A percentile compares a stretch with the other conserved stretches of the same genome.
phyloP scores from a whole-genome alignment of 2,888 invertebrate genomes.

The Polymixis lichenea region DNA sequence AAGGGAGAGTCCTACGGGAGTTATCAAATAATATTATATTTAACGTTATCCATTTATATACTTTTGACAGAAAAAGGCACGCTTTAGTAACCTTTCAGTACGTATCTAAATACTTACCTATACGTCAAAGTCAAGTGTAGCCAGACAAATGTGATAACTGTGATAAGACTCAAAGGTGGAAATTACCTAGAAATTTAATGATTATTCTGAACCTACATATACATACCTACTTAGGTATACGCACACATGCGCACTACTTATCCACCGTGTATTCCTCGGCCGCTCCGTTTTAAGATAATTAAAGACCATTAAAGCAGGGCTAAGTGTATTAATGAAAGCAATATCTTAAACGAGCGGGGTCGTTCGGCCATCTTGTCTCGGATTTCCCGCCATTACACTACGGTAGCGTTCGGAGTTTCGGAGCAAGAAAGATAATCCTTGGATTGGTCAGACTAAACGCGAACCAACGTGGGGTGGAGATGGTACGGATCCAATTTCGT shows the following conservation, averaged over 20 bases:
- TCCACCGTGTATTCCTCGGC: slow-evolving; percentile 14
- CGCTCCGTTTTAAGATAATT: slow-evolving; percentile 68
- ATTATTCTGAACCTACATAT: neutral
- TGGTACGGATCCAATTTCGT: slow-evolving; percentile 74
- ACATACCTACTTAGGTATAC: neutral
- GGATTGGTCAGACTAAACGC: slow-evolving; percentile 78
- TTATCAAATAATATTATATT: neutral
- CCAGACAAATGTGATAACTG: neutral
- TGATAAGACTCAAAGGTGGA: neutral
- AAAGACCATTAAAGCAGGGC: slow-evolving; percentile 65
- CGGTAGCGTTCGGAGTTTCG: slow-evolving; percentile 70
- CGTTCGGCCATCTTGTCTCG: slow-evolving; percentile 82
- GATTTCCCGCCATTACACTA: slow-evolving; percentile 76
- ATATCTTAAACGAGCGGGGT: slow-evolving; percentile 72
- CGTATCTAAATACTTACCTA: neutral
- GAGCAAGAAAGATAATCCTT: slow-evolving; percentile 83
- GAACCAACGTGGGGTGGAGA: slow-evolving; percentile 69
- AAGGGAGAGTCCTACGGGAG: neutral
- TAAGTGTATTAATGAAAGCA: slow-evolving; percentile 74
- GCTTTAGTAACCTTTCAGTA: neutral
- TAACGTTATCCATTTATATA: neutral
- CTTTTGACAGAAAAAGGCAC: neutral
- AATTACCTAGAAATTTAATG: neutral
- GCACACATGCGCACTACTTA: slow-evolving; percentile 7
- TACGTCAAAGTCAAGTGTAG: neutral